Percentiles rank a stretch among this genome's conserved stretches.
Conservation (phyloP, 2,113 vertebrate species). For the Miniopterus natalensis region DNA sequence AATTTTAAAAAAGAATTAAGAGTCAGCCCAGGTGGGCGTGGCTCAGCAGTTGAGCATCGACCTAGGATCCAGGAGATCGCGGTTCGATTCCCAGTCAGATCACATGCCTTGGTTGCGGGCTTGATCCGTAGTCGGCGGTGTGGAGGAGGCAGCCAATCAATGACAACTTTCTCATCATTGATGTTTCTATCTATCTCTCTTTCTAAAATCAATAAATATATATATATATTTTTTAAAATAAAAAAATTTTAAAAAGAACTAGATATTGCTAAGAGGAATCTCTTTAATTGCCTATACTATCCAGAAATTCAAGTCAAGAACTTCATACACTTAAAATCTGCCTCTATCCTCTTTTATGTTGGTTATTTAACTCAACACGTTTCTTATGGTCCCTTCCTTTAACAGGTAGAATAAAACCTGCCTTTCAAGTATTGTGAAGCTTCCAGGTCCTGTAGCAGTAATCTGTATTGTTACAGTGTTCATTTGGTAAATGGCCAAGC, state of each 20-base stretch:
- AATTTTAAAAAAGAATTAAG: too few species aligned
- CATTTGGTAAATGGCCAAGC: conserved; percentile 1
- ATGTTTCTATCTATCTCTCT: too few species aligned
- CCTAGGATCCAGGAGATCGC: too few species aligned
- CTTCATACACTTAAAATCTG: neutral
- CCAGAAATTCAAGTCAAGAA: conserved; percentile 38
- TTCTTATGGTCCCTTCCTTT: neutral
- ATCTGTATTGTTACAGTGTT: neutral
- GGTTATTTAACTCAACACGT: conserved; percentile 29
- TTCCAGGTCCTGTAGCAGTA: neutral
- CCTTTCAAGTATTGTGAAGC: neutral
- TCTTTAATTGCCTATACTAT: neutral
- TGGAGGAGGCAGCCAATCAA: too few species aligned
- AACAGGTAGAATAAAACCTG: conserved; percentile 34
- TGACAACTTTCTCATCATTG: too few species aligned
- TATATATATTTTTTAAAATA: too few species aligned
- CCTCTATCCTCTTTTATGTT: neutral
- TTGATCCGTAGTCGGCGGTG: too few species aligned
- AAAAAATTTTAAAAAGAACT: neutral
- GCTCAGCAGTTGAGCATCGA: too few species aligned
- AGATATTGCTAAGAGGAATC: neutral
- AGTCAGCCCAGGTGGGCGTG: too few species aligned
- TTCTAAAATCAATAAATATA: neutral
- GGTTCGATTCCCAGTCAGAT: too few species aligned
- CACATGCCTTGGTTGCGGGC: too few species aligned